These are phyloP conservation scores for Geotrupes spiniger DNA, from an alignment of 2,888 invertebrate genomes.

Conservation along the genomic window DNA sequence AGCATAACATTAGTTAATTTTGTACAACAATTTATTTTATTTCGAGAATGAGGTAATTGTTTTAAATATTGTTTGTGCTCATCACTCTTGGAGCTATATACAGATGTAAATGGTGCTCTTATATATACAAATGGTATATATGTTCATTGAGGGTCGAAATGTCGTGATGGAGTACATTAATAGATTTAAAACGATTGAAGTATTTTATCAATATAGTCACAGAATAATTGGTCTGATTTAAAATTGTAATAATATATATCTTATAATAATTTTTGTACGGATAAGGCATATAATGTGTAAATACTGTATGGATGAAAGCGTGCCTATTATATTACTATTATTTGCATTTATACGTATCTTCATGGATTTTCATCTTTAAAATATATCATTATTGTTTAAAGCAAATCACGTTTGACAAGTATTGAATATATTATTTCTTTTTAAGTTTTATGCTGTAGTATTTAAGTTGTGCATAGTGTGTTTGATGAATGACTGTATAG, in stretches of 20 bases:
- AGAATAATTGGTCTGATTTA: slow-evolving; percentile 19
- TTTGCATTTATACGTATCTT: slow-evolving; percentile 15
- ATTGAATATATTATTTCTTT: slow-evolving; percentile 22
- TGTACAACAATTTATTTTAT: slow-evolving; percentile 2
- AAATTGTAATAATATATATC: slow-evolving; percentile 18
- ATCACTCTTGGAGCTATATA: not conserved
- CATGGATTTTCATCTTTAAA: slow-evolving; percentile 3
- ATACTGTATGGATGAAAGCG: slow-evolving; percentile 19
- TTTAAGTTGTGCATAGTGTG: slow-evolving; percentile 30
- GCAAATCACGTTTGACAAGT: slow-evolving; percentile 14
- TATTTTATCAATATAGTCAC: slow-evolving; percentile 10
- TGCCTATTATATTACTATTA: slow-evolving; percentile 17
- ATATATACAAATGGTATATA: slow-evolving; percentile 9
- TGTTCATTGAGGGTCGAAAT: not conserved
- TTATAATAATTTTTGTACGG: slow-evolving; percentile 24
- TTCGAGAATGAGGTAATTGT: not conserved
- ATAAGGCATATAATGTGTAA: slow-evolving; percentile 24
- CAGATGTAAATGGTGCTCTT: slow-evolving; percentile 18
- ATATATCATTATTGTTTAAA: slow-evolving; percentile 3
- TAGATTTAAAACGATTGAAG: slow-evolving; percentile 9
- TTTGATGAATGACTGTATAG: slow-evolving; percentile 32
- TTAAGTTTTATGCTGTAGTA: slow-evolving; percentile 19
- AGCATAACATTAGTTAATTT: slow-evolving; percentile 6
- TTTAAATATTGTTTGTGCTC: slow-evolving; percentile 6
- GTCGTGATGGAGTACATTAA: slow-evolving; percentile 2